Evolutionary conservation across 2,888 invertebrate genomes (phyloP), one percentile per base, ranked within the genome.

Genomic region (Agrilus mali): DNA sequence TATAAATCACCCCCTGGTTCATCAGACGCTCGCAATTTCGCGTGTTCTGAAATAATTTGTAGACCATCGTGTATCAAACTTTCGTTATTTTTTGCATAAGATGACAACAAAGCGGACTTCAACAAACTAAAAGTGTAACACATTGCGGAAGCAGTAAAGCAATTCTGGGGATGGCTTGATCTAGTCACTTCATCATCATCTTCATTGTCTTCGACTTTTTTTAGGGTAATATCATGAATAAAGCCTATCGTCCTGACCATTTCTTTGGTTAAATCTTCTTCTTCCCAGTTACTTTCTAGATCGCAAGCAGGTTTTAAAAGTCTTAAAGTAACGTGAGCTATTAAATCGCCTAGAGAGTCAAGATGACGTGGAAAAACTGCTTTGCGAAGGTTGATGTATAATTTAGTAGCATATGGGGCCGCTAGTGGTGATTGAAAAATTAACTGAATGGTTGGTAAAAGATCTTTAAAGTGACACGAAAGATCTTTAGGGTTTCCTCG

Each of bases 111-210:
- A 51, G 80, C 77, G 42, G 74, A 69, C 55, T 78, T 79, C 4
- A 94, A 64, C 53, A 93, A 73, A 12, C 86, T 83, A 64, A 90
- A 93, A 10, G 78, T 72, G 59, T 86, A 94, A 55, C 84, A 82
- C 68, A 92, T 89, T 1, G 83, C 82, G 2, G 89, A 81, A 1
- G 83, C 82, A 1, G 75, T 73, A 53, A 84, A 73, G 54, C 69
- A 64, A 52, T 60, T 63, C 49, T 56, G 44, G 3, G 44, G 43
- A 20, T 27, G 27, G 10, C 4, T 5, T 27, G 10, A 27, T 27
- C 2, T 10, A 2, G 27, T 27, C 2, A 27, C 27, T 13, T 46
- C 48, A 7, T 47, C 48, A 7, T 47, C 51, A 31, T 51, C 46
- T 3, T 53, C 45, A 1, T 52, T 50, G 5, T 52, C 42, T n/a